A percentile compares a stretch with the other conserved stretches of the same genome.
These are phyloP conservation scores for Cephalopachus bancanus DNA, from an alignment of 2,797 vertebrate genomes.

Conservation along the genomic window DNA sequence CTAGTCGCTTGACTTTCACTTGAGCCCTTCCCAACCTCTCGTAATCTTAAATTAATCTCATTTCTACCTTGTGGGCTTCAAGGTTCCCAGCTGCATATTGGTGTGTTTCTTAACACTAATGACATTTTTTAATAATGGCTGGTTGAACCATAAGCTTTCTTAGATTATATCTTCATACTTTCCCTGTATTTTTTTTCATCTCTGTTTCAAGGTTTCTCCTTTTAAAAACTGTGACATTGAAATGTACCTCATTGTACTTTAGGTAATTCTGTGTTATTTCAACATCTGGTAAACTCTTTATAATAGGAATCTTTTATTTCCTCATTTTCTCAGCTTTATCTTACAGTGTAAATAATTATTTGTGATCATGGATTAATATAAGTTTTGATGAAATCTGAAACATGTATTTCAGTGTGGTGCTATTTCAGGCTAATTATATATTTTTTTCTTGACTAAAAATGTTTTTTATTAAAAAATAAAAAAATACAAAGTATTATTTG, in stretches of 20 bases:
- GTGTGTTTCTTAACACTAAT: background rate
- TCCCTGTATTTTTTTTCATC: background rate
- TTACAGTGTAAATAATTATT: slow-evolving; percentile 44
- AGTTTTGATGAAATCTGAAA: slow-evolving; percentile 61
- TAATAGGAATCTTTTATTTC: background rate
- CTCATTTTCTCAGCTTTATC: slow-evolving; percentile 43
- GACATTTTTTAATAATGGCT: slow-evolving; percentile 13
- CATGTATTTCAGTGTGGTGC: background rate
- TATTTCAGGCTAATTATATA: background rate
- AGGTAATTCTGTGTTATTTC: slow-evolving; percentile 41
- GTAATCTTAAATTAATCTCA: background rate
- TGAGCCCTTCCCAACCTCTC: background rate
- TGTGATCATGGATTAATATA: slow-evolving; percentile 28
- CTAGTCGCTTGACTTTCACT: background rate
- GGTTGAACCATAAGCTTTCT: background rate
- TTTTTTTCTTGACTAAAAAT: slow-evolving; percentile 41
- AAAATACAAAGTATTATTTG: slow-evolving; percentile 45
- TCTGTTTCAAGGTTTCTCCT: slow-evolving; percentile 26
- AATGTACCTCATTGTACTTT: slow-evolving; percentile 49
- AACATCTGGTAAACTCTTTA: background rate
- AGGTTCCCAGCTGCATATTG: background rate
- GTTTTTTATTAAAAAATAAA: slow-evolving; percentile 11
- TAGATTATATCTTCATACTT: background rate
- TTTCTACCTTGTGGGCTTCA: background rate
- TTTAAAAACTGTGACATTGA: slow-evolving; percentile 1